These are phyloP conservation scores for Gambusia holbrooki DNA, from an alignment of 2,113 vertebrate genomes.

Conservation along the genomic window DNA sequence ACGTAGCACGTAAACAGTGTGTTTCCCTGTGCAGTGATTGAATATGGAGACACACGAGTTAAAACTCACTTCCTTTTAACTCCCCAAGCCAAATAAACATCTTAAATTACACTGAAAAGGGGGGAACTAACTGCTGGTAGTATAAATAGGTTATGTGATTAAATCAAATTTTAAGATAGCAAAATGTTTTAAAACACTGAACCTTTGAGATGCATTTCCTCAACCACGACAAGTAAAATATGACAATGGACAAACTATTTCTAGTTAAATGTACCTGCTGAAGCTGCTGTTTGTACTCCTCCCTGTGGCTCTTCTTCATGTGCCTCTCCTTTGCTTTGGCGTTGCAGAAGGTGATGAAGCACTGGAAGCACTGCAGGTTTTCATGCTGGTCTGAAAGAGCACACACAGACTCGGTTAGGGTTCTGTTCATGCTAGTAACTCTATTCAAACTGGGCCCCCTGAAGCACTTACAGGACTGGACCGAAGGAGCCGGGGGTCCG, in stretches of 20 bases:
- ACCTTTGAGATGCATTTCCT: too few relatives aligned
- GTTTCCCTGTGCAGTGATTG: slow-evolving; percentile 71
- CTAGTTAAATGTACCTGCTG: slow-evolving; percentile 72
- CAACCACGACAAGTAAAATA: too few relatives aligned
- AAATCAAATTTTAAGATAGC: too few relatives aligned
- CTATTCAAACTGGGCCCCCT: background rate
- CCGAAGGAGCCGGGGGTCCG: slow-evolving; percentile 57
- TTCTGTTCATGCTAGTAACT: rapidly evolving
- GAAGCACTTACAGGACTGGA: slow-evolving; percentile 75
- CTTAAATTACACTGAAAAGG: background rate
- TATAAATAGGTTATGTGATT: too few relatives aligned
- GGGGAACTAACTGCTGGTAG: too few relatives aligned
- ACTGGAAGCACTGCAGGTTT: slow-evolving; percentile 85
- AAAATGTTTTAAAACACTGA: too few relatives aligned
- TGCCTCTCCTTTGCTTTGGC: slow-evolving; percentile 85
- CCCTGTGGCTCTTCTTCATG: slow-evolving; percentile 84
- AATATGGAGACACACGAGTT: background rate
- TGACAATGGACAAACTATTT: background rate
- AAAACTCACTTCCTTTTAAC: background rate
- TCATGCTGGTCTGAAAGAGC: slow-evolving; percentile 80
- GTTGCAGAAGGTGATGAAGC: slow-evolving; percentile 85
- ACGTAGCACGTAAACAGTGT: slow-evolving; percentile 86
- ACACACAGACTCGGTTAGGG: background rate
- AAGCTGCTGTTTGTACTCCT: slow-evolving; percentile 84
- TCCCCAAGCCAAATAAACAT: background rate